These are phyloP conservation scores for Tauraco erythrolophus DNA, from an alignment of 2,113 vertebrate genomes.

Conservation along the genomic window DNA sequence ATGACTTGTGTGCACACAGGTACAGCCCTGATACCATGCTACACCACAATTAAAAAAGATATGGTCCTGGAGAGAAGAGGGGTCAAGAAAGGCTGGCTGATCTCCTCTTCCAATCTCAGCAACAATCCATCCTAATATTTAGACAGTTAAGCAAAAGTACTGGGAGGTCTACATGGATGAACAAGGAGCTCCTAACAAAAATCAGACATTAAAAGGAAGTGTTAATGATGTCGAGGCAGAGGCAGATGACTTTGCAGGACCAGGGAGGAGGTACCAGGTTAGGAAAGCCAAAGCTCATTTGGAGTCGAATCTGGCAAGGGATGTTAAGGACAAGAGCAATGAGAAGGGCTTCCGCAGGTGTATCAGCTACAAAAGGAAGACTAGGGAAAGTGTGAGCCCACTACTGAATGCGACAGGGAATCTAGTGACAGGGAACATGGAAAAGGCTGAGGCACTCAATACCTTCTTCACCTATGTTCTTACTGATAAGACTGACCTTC, in stretches of 20 bases:
- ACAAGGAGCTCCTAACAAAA: not conserved
- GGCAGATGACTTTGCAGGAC: not conserved
- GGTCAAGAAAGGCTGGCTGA: not conserved
- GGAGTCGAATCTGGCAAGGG: not conserved
- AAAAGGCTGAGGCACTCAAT: not conserved
- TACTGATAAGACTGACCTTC: not conserved
- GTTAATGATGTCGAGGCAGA: accelerated
- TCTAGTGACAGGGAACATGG: not conserved
- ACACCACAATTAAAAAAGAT: not conserved
- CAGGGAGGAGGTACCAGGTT: not conserved
- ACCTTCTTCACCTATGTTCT: not conserved
- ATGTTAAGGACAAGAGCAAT: accelerated
- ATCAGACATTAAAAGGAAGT: not conserved
- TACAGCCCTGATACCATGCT: not conserved
- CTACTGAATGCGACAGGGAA: not conserved
- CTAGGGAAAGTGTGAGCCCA: not conserved
- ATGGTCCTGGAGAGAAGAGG: not conserved
- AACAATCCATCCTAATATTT: not conserved
- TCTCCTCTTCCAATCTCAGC: not conserved
- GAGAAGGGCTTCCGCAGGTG: not conserved
- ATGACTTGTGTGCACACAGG: not conserved
- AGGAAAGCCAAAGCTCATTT: not conserved
- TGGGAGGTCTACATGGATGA: not conserved
- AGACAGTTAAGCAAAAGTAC: not conserved
- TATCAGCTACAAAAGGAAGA: not conserved